Evolutionary conservation across 2,888 invertebrate genomes (phyloP).

Genomic region (Cheilosia vernalis): DNA sequence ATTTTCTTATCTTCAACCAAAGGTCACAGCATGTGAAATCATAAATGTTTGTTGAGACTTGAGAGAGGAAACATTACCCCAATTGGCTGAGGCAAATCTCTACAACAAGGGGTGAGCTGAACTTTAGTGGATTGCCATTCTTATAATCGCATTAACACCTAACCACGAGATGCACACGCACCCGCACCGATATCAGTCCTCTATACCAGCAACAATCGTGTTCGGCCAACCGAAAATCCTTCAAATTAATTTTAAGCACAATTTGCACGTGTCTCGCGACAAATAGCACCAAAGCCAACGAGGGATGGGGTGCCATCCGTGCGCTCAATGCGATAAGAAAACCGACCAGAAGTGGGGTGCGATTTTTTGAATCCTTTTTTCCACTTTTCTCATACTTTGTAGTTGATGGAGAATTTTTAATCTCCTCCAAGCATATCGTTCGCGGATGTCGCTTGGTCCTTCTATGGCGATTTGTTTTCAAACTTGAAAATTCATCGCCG

Average conservation of each 20-base stretch:
- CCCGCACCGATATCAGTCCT: slow-evolving; percentile 32
- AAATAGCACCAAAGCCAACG: slow-evolving; percentile 40
- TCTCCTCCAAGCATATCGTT: slow-evolving; percentile 2
- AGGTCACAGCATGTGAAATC: neutral
- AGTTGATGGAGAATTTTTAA: slow-evolving; percentile 8
- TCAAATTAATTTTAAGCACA: slow-evolving; percentile 69
- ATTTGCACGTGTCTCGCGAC: slow-evolving; percentile 60
- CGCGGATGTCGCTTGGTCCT: neutral
- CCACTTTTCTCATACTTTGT: slow-evolving; percentile 16
- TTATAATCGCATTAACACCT: slow-evolving; percentile 66
- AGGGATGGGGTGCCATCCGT: slow-evolving; percentile 10
- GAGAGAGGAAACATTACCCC: too few species aligned
- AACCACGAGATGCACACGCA: slow-evolving; percentile 31
- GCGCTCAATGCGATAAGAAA: slow-evolving; percentile 19
- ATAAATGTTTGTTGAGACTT: too few species aligned
- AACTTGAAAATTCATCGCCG: slow-evolving; percentile 8
- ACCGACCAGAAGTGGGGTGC: slow-evolving; percentile 12
- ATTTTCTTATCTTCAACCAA: neutral
- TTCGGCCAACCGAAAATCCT: slow-evolving; percentile 65
- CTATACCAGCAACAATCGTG: slow-evolving; percentile 34
- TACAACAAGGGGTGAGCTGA: neutral
- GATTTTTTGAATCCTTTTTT: slow-evolving; percentile 33
- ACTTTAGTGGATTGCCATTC: neutral
- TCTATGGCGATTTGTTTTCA: slow-evolving; percentile 21
- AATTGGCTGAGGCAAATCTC: neutral